Conservation (phyloP, 2,888 invertebrate species). For the Halictus ligatus region DNA sequence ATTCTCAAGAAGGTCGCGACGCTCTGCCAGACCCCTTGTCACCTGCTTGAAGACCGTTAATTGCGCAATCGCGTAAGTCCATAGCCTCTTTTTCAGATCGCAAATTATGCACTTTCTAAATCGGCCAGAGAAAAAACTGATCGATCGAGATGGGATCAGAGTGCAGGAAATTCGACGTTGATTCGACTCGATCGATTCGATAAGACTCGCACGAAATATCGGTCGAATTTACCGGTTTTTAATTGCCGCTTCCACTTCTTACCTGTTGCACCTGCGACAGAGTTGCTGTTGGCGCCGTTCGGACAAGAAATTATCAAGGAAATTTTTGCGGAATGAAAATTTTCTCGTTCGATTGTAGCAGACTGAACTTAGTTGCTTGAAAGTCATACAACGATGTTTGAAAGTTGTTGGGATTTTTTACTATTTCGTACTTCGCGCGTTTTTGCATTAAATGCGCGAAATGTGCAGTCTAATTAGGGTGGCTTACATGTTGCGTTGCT, state of each 20-base stretch:
- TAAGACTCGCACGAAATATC: neutral
- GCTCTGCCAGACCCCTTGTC: neutral
- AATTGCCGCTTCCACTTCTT: neutral
- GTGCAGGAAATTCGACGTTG: neutral
- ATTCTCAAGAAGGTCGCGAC: neutral
- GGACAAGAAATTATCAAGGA: neutral
- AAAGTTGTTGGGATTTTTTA: neutral
- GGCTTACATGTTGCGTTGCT: neutral
- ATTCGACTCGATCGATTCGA: too few relatives aligned
- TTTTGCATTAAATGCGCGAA: neutral
- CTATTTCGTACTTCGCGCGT: neutral
- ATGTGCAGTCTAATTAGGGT: neutral
- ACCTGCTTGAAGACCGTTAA: neutral
- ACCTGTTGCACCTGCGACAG: neutral
- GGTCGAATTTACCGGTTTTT: neutral
- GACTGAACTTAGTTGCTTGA: neutral
- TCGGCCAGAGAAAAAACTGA: neutral
- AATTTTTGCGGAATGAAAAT: neutral
- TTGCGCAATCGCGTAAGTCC: neutral
- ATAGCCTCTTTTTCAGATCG: neutral
- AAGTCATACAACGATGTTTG: neutral
- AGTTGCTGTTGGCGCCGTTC: neutral
- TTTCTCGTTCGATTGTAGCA: neutral
- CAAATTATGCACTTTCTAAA: conserved; percentile 16
- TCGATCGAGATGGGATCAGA: neutral